phyloP scores from a whole-genome alignment of 2,797 vertebrate genomes.

The Gallinago stenura region DNA sequence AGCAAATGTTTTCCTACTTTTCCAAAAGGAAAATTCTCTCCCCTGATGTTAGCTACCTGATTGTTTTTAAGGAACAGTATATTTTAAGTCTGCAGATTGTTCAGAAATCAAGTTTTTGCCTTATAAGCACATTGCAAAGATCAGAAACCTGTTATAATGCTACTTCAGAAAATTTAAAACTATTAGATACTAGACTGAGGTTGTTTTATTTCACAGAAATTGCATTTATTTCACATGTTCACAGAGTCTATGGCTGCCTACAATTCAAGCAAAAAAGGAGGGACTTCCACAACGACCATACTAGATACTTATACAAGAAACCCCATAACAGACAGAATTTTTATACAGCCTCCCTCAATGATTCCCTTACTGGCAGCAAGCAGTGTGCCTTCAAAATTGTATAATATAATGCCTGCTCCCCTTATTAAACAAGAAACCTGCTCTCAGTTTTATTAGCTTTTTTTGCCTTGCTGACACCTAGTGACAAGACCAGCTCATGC shows the following conservation, averaged over 20 bases:
- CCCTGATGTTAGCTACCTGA: neutral
- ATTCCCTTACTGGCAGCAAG: neutral
- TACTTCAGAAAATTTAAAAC: neutral
- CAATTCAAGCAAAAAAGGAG: neutral
- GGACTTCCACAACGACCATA: neutral
- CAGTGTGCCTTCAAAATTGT: neutral
- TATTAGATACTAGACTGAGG: neutral
- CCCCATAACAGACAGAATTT: neutral
- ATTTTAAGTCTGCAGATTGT: neutral
- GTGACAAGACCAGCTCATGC: neutral
- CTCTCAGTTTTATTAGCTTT: neutral
- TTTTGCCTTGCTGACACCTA: constrained; percentile 61
- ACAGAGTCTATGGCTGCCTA: neutral
- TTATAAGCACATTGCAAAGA: neutral
- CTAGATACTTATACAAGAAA: neutral
- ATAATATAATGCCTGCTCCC: neutral
- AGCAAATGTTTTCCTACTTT: neutral
- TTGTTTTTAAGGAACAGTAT: neutral
- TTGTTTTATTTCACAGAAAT: neutral
- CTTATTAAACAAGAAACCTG: neutral
- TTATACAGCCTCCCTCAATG: neutral
- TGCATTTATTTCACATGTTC: neutral
- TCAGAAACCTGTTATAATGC: neutral
- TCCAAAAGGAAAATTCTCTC: neutral
- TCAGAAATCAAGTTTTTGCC: neutral